Base-by-base conservation (phyloP, 2,113 vertebrate genomes). In the Dicaeum eximium region DNA sequence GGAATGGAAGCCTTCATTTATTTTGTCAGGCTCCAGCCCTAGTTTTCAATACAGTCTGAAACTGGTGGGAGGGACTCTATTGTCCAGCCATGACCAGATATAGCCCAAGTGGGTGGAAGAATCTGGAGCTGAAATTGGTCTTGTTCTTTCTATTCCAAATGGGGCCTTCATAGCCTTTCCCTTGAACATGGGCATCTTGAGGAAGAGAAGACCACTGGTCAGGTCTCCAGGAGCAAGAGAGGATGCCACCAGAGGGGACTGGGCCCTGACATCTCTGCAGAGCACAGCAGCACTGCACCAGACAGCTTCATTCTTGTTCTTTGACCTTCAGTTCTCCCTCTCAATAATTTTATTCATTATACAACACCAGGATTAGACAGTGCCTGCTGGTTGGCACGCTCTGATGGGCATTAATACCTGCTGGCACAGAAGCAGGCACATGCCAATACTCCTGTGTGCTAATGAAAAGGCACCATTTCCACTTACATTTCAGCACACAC, bases 341-440 rank as follows among this genome's bases (percentile, higher is more conserved):
- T 95, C 90, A 95, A 83, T 94, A 92, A 95, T 82, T 96, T 88
- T 87, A 80, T 84, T 96, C 80, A 92, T 93, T 94, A 88, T 44
- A 89, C 91, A 96, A 90, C 61, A 84, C 50, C 24, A 90, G 90
- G 94, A 96, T 96, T 97, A 96, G 95, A 90, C 80, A 96, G 57
- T 91, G 65, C 84, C 92, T 96, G 81, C 94, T 95, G 90, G 79
- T 54, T 97, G 95, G 93, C 96, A 95, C 1, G 15, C 86, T 96
- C 86, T 79, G 75, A 88, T 88, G 86, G 95, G 84, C 94, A 86
- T 92, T 97, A 95, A 88, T 95, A 96, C 86, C 92, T 95, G 86
- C 84, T 95, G 95, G 90, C 90, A 92, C 86, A 86, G 62, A 86
- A 86, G 77, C 54, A 86, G 87, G 31, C 75, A 84, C 65, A 78